Conservation (phyloP, 2,797 vertebrate species). For the Sebastes dallii region DNA sequence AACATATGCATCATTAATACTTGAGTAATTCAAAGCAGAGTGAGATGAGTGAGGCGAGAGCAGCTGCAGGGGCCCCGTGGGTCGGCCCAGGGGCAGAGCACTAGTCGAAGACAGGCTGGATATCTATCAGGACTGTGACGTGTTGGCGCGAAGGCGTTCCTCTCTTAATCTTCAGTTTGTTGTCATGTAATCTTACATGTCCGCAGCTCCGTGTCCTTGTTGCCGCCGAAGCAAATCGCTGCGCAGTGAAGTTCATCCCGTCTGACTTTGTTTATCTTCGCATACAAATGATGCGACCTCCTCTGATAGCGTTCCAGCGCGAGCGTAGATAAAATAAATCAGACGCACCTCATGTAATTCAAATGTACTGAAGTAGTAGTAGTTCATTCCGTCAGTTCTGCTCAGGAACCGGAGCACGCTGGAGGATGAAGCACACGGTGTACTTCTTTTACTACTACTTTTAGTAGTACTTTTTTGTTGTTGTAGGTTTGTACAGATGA, state of each 20-base stretch:
- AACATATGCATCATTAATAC: neutral
- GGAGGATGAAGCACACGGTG: neutral
- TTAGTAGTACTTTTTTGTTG: neutral
- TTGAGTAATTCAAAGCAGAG: neutral
- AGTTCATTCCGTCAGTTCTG: slow-evolving; percentile 1
- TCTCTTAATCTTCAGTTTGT: neutral
- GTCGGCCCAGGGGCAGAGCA: neutral
- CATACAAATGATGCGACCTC: slow-evolving; percentile 38
- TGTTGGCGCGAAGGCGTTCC: neutral
- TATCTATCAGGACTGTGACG: neutral
- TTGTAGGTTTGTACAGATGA: neutral
- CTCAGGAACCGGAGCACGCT: neutral
- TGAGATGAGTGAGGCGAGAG: too few relatives aligned
- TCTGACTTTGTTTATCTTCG: slow-evolving; percentile 26
- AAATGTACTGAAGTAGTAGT: slow-evolving; percentile 16
- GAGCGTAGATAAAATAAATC: slow-evolving; percentile 35
- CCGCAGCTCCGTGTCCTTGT: neutral
- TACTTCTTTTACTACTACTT: too few relatives aligned
- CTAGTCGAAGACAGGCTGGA: neutral
- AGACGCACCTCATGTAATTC: slow-evolving; percentile 31
- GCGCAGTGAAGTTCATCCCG: slow-evolving; percentile 1
- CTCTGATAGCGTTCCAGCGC: slow-evolving; percentile 8
- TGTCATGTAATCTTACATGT: neutral
- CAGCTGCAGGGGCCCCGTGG: neutral
- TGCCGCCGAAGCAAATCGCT: neutral